Evolutionary conservation across 2,113 vertebrate genomes (phyloP).

Genomic region (Mobula hypostoma): DNA sequence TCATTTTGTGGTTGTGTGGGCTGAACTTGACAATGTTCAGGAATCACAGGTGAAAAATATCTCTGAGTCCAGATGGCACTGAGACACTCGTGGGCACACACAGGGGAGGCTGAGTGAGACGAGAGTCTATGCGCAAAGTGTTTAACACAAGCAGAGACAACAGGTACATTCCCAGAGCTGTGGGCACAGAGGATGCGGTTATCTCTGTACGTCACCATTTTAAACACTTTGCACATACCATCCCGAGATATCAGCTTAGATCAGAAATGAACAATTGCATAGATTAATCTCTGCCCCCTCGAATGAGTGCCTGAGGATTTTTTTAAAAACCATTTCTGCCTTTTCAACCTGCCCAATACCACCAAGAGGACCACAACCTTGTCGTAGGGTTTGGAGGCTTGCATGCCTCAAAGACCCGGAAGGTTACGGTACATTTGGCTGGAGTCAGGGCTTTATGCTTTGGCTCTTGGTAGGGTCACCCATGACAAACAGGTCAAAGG

Average conservation of each 20-base stretch:
- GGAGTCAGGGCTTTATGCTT: too few relatives aligned
- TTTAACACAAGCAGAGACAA: background rate
- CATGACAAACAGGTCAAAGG: too few relatives aligned
- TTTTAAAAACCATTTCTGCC: background rate
- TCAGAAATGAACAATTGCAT: background rate
- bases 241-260: background rate
- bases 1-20: background rate
- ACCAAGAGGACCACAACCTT: too few relatives aligned
- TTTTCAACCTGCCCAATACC: background rate
- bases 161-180: background rate
- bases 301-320: background rate
- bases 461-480: too few relatives aligned
- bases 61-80: background rate
- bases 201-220: background rate
- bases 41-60: slow-evolving; percentile 9
- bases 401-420: too few relatives aligned
- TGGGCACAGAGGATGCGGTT: background rate
- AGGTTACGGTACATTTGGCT: too few relatives aligned
- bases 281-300: background rate
- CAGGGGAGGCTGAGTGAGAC: background rate
- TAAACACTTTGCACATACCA: background rate
- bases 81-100: background rate
- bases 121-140: background rate
- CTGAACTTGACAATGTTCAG: too few relatives aligned
- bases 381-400: too few relatives aligned